A percentile compares a stretch with the other conserved stretches of the same genome.
These are phyloP conservation scores for Pterocles burchelli DNA, from an alignment of 2,113 vertebrate genomes.

Conservation along the genomic window DNA sequence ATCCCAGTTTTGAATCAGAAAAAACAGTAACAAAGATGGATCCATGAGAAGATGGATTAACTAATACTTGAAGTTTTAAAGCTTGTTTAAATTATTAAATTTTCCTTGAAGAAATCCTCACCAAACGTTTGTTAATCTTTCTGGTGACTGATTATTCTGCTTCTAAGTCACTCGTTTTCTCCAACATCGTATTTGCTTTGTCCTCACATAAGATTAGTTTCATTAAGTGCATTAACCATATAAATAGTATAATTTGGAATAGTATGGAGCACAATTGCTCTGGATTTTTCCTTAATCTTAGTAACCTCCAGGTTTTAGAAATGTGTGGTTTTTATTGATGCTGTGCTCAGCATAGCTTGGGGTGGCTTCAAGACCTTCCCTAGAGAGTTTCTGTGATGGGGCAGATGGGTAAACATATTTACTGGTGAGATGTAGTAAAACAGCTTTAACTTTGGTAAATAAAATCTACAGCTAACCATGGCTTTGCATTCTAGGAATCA, in stretches of 20 bases:
- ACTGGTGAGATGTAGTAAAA: background rate
- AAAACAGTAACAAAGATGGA: background rate
- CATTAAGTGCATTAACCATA: background rate
- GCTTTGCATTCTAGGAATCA: background rate
- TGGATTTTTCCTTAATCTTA: background rate
- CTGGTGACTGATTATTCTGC: background rate
- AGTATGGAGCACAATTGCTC: background rate
- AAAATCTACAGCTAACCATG: background rate
- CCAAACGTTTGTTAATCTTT: background rate
- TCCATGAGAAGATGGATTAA: background rate
- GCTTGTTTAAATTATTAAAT: background rate
- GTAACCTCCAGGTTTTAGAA: background rate
- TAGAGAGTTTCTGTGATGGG: background rate
- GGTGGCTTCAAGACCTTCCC: background rate
- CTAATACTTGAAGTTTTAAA: background rate
- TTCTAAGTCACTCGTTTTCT: background rate
- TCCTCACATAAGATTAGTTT: background rate
- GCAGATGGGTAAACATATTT: background rate
- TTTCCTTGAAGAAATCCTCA: background rate
- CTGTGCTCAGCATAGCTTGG: background rate
- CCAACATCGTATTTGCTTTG: accelerated
- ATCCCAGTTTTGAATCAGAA: background rate
- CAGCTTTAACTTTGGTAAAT: background rate
- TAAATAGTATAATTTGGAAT: background rate
- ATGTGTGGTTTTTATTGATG: background rate